Percentiles rank a stretch among this genome's conserved stretches.
phyloP scores from a whole-genome alignment of 2,113 vertebrate species.

The Gavialis gangeticus region DNA sequence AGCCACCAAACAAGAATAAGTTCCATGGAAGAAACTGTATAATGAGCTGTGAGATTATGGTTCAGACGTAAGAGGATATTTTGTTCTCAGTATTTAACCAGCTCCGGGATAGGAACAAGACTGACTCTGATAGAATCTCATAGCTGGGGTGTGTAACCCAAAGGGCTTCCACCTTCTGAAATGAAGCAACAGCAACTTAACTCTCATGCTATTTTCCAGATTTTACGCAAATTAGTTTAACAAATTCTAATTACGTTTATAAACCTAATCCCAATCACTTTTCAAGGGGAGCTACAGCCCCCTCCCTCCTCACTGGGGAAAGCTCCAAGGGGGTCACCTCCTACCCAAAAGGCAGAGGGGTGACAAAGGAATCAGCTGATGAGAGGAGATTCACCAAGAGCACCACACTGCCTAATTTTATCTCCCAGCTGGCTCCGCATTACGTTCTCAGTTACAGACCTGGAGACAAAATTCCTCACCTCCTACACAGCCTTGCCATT shows the following conservation, averaged over 20 bases:
- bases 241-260: not conserved
- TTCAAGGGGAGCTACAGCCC: too few species aligned
- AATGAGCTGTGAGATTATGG: not conserved
- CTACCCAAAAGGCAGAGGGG: accelerated
- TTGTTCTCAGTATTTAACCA: not conserved
- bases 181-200: not conserved
- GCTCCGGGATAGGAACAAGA: not conserved
- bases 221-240: not conserved
- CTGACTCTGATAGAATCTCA: not conserved
- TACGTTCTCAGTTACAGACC: not conserved
- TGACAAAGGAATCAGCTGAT: not conserved
- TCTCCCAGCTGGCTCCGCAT: not conserved
- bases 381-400: not conserved
- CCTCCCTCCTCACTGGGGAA: not conserved
- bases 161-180: not conserved
- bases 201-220: not conserved
- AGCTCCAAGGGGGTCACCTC: accelerated
- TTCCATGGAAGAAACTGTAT: not conserved
- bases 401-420: not conserved
- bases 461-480: not conserved
- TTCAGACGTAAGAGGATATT: not conserved
- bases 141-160: not conserved
- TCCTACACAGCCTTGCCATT: not conserved
- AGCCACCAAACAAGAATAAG: not conserved
- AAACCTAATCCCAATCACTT: not conserved